These are phyloP conservation scores for Drosophila pandora DNA, from an alignment of 1,140 invertebrate genomes.

Conservation along the genomic window DNA sequence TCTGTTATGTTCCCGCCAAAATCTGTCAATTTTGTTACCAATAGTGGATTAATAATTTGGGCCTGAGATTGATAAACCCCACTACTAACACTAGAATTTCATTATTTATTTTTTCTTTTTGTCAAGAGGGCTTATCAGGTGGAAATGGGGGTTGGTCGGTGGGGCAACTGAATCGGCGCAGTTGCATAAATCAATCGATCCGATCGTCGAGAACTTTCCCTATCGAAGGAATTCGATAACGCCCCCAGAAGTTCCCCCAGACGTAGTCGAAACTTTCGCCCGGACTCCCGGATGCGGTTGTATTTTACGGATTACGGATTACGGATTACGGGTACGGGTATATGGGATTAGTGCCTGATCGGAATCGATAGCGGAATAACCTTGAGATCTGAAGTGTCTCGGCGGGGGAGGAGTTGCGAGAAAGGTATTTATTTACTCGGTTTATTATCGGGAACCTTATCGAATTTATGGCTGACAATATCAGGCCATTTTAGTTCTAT, in stretches of 20 bases:
- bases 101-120: constrained; percentile 3
- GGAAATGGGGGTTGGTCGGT: constrained; percentile 4
- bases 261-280: constrained; percentile 19
- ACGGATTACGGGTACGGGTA: not conserved
- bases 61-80: constrained; percentile 29
- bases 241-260: not conserved
- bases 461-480: too few species aligned
- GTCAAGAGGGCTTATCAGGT: constrained; percentile 16
- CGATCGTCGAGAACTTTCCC: constrained; percentile 27
- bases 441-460: too few species aligned
- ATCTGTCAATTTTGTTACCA: constrained; percentile 4
- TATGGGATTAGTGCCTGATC: not conserved
- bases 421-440: too few species aligned
- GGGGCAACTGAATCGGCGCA: constrained; percentile 3
- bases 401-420: not conserved
- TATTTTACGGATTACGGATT: constrained; percentile 4
- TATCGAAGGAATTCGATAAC: constrained; percentile 38
- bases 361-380: not conserved
- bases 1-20: constrained; percentile 1
- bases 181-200: constrained; percentile 32
- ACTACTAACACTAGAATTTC: not conserved
- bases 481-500: too few species aligned
- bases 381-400: constrained; percentile 22
- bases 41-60: constrained; percentile 23
- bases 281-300: constrained; percentile 20